Percentiles rank a stretch among this genome's conserved stretches.
phyloP scores from a whole-genome alignment of 2,888 invertebrate genomes.

The Gisinianus flammeolus region DNA sequence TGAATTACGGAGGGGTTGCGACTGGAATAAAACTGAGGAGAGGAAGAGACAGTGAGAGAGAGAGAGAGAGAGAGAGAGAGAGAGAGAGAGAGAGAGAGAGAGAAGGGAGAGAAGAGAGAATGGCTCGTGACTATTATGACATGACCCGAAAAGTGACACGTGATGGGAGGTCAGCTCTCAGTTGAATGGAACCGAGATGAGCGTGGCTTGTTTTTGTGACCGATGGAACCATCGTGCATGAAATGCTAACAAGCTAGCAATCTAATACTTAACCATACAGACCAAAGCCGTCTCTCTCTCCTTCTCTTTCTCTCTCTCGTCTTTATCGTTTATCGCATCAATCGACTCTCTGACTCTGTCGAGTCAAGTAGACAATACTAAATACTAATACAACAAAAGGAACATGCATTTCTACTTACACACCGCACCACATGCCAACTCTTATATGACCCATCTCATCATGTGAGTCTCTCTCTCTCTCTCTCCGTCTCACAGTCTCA shows the following conservation, averaged over 20 bases:
- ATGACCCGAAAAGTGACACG: slow-evolving; percentile 7
- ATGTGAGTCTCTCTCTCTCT: neutral
- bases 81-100: neutral
- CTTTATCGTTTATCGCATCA: slow-evolving; percentile 7
- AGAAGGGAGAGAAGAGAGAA: neutral
- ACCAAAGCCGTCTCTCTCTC: no score
- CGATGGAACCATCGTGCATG: slow-evolving; percentile 17
- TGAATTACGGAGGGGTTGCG: no score
- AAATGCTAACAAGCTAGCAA: slow-evolving; percentile 11
- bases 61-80: neutral
- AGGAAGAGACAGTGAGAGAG: no score
- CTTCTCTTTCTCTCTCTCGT: no score
- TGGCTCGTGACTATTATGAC: slow-evolving; percentile 18
- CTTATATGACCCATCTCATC: neutral
- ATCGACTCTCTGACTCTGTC: neutral
- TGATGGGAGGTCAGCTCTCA: slow-evolving; percentile 8
- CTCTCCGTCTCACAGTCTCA: no score
- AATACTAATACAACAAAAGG: neutral
- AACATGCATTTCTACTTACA: slow-evolving; percentile 8
- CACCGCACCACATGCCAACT: neutral
- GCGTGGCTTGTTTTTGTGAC: slow-evolving; percentile 10
- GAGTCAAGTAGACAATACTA: no score
- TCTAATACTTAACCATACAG: no score
- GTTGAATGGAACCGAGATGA: slow-evolving; percentile 14
- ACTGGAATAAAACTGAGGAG: no score